A percentile compares a stretch with the other conserved stretches of the same genome.
Conservation (phyloP, 2,888 invertebrate species). For the Orthosia gracilis region DNA sequence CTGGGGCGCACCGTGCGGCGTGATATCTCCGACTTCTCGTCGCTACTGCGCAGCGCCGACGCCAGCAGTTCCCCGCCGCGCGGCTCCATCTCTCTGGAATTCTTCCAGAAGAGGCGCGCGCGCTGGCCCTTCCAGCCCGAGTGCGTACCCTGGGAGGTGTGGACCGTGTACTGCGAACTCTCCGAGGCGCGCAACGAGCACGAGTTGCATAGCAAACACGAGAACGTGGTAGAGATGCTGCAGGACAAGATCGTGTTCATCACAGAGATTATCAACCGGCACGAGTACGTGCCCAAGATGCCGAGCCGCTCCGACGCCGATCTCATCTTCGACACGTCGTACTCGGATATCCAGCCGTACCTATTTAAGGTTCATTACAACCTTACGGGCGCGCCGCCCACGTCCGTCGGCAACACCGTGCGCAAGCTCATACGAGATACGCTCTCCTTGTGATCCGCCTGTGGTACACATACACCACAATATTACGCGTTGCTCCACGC, state of each 20-base stretch:
- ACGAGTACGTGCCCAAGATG: conserved; percentile 99
- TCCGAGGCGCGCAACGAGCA: conserved; percentile 96
- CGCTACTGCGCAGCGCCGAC: conserved; percentile 94
- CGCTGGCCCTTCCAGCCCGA: conserved; percentile 98
- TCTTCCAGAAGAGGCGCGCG: conserved; percentile 97
- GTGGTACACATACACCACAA: conserved; percentile 46
- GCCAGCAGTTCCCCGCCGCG: conserved; percentile 91
- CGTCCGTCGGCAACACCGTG: conserved; percentile 97
- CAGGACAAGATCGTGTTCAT: conserved; percentile 98
- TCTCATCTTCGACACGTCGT: conserved; percentile 98
- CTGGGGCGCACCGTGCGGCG: conserved; percentile 94
- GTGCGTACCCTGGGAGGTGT: conserved; percentile 99
- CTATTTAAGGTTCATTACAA: conserved; percentile 97
- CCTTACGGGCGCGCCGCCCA: conserved; percentile 94
- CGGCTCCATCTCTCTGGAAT: conserved; percentile 98
- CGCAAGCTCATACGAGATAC: conserved; percentile 97
- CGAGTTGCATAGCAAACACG: conserved; percentile 96
- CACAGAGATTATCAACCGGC: conserved; percentile 98
- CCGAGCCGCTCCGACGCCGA: conserved; percentile 98
- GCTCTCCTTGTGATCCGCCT: conserved; percentile 93
- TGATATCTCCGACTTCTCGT: conserved; percentile 95
- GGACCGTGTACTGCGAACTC: conserved; percentile 98
- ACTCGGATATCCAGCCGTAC: conserved; percentile 98
- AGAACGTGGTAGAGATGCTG: conserved; percentile 96
- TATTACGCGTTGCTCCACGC: conserved; percentile 40